These are phyloP conservation scores for Belonocnema kinseyi DNA, from an alignment of 1,140 invertebrate species.

Conservation along the genomic window DNA sequence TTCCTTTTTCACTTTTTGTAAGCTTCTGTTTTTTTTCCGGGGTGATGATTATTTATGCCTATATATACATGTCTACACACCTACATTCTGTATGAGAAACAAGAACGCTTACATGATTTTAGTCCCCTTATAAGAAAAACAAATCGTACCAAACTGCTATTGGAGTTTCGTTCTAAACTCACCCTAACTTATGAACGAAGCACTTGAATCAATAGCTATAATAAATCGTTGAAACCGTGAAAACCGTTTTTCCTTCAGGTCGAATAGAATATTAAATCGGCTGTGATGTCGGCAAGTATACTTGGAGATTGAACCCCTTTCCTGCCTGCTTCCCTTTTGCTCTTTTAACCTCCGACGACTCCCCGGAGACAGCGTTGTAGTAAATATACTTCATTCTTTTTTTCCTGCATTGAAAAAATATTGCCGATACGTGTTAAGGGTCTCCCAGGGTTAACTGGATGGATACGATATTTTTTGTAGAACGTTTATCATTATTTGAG, in stretches of 20 bases:
- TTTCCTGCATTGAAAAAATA: conserved; percentile 7
- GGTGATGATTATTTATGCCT: too few relatives aligned
- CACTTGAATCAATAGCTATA: not conserved
- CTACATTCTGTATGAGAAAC: too few relatives aligned
- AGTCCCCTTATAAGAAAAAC: not conserved
- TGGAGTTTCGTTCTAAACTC: not conserved
- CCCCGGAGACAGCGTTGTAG: not conserved
- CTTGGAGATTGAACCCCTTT: not conserved
- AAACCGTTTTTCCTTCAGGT: conserved; percentile 29
- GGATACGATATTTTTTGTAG: not conserved
- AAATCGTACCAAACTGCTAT: not conserved
- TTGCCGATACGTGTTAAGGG: conserved; percentile 4
- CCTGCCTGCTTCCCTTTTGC: not conserved
- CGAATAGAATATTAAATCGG: conserved; percentile 28
- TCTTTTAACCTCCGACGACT: conserved; percentile 3
- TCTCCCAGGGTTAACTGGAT: not conserved
- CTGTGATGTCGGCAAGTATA: conserved; percentile 2
- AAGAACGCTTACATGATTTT: not conserved
- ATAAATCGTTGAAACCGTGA: conserved; percentile 29
- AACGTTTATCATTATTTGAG: not conserved
- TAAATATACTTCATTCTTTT: conserved; percentile 28
- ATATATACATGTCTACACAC: too few relatives aligned
- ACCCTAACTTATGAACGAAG: not conserved
- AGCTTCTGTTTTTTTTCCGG: too few relatives aligned
- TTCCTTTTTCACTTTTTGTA: too few relatives aligned